These are phyloP conservation scores for Smutsia gigantea DNA, from an alignment of 2,797 vertebrate genomes.

Conservation along the genomic window DNA sequence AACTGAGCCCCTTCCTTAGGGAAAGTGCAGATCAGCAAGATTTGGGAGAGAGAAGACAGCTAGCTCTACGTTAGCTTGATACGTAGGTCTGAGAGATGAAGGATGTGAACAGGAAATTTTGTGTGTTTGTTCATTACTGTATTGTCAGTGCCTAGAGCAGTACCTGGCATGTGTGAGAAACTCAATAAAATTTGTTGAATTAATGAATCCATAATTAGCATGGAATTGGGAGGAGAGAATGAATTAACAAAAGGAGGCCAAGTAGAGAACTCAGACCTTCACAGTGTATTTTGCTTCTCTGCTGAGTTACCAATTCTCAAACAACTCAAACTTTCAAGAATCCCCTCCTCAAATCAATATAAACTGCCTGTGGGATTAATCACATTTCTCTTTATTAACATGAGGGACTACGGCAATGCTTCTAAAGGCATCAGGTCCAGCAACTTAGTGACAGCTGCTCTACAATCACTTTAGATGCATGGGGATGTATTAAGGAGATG, in stretches of 20 bases:
- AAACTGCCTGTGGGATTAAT: background rate
- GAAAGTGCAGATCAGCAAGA: conserved; percentile 10
- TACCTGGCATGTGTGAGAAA: background rate
- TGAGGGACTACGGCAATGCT: background rate
- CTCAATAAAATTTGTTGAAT: background rate
- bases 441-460: conserved; percentile 15
- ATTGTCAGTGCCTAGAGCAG: background rate
- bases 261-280: background rate
- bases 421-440: background rate
- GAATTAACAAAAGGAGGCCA: background rate
- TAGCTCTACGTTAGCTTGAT: background rate
- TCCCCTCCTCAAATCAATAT: background rate
- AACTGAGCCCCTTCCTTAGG: background rate
- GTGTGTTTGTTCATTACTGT: background rate
- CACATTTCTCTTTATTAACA: background rate
- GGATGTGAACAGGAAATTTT: background rate
- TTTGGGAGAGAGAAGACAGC: background rate
- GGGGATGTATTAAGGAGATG: background rate
- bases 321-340: background rate
- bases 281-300: conserved; percentile 24
- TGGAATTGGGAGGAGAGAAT: background rate
- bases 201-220: background rate
- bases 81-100: background rate
- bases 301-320: background rate
- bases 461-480: background rate